These are phyloP conservation scores for Aramus guarauna DNA, from an alignment of 2,113 vertebrate species.

Conservation along the genomic window DNA sequence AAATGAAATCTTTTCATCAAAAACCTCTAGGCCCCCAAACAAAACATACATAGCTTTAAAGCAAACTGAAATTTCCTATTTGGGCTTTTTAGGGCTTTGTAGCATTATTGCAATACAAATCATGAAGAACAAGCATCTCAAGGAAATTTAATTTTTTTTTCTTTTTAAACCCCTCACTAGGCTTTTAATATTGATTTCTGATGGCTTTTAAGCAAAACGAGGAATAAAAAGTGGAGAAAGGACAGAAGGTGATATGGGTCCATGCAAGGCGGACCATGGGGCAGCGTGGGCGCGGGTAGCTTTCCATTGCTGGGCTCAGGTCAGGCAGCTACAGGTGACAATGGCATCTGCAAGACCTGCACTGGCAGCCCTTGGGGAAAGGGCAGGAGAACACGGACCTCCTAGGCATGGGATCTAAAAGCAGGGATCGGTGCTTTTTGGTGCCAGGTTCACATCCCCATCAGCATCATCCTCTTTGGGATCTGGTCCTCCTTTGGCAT, in stretches of 20 bases:
- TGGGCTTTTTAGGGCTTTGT: neutral
- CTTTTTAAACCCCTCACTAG: neutral
- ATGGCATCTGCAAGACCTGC: rapidly evolving
- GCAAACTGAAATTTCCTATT: neutral
- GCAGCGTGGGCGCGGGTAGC: rapidly evolving
- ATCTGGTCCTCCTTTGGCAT: neutral
- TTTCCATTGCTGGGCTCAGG: neutral
- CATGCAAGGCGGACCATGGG: rapidly evolving
- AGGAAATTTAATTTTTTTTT: neutral
- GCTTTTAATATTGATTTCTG: slow-evolving; percentile 4
- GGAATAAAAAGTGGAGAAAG: neutral
- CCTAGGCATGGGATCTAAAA: too few species aligned
- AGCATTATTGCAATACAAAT: neutral
- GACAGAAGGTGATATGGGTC: neutral
- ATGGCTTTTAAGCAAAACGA: neutral
- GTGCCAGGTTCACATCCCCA: neutral
- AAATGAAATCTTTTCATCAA: slow-evolving; percentile 26
- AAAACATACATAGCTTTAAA: neutral
- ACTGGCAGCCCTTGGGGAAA: neutral
- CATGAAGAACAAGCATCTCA: neutral
- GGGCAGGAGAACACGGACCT: neutral
- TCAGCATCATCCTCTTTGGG: neutral
- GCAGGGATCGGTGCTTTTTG: neutral
- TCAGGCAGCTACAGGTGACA: neutral
- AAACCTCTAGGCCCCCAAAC: neutral